Evolutionary conservation across 2,113 vertebrate genomes (phyloP).

Genomic region (Anarhynchus alexandrinus): DNA sequence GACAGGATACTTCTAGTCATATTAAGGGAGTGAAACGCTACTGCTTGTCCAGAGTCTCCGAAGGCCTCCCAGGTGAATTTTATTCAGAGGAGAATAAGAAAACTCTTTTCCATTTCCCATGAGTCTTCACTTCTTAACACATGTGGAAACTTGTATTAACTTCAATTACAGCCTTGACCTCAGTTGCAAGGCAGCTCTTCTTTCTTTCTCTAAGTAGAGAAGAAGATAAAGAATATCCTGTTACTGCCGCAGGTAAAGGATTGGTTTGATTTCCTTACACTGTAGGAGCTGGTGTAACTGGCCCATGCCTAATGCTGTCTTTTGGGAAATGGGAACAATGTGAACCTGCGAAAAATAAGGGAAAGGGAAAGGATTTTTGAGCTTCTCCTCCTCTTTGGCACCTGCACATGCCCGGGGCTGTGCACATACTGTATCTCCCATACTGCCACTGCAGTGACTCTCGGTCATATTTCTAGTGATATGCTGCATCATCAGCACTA

Average conservation of each 20-base stretch:
- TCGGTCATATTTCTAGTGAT: not conserved
- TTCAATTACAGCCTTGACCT: not conserved
- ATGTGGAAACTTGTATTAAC: not conserved
- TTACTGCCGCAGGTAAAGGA: not conserved
- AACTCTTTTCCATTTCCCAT: not conserved
- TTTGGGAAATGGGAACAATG: not conserved
- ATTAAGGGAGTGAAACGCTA: not conserved
- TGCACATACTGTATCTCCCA: not conserved
- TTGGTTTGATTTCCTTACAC: not conserved
- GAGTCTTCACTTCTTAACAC: not conserved
- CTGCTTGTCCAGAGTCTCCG: not conserved
- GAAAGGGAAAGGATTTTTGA: not conserved
- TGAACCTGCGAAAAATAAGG: not conserved
- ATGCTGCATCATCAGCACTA: not conserved
- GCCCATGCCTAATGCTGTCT: not conserved
- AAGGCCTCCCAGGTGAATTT: not conserved
- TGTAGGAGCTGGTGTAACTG: not conserved
- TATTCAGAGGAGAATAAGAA: not conserved
- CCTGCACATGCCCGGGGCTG: not conserved
- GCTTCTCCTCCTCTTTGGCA: not conserved
- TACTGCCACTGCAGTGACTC: not conserved
- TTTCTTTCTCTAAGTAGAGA: not conserved
- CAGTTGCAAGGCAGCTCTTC: not conserved
- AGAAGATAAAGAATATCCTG: not conserved
- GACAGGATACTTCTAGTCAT: not conserved